Evolutionary conservation across 2,888 invertebrate species (phyloP), one percentile per base, ranked within the genome.

Genomic region (Stegana nigrithorax): DNA sequence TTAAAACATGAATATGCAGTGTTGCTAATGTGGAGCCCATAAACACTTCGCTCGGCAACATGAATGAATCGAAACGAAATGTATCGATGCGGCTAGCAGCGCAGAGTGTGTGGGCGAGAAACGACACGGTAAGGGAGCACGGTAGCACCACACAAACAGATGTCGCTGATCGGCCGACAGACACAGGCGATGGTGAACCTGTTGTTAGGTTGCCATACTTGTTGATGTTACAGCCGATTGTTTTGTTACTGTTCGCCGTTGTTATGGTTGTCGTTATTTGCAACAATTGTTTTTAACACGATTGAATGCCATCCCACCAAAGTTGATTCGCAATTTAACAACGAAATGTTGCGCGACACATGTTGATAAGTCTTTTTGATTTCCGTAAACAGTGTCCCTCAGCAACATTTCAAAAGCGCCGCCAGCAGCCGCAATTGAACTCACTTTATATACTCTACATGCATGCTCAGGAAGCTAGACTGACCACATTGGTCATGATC

Each of bases 1-100:
- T 71, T 72, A 78, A n/a, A n/a, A 81, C 81, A 81, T 81, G 81
- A 81, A 81, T 81, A 81, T 81, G 79, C 81, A 78, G 81, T 77
- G 78, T 81, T 73, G 78, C 81, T 81, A 81, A 81, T 81, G 80
- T 74, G 75, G 79, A 75, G 76, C 78, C 79, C 81, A 77, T 81
- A 81, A 81, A 81, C 81, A 81, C 81, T 81, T 81, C 78, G 69
- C 73, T 69, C 76, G 78, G 78, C 73, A 75, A 74, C 76, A 73
- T 76, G 75, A 78, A 77, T 74, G 73, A 66, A 59, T 53, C 66
- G 64, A 42, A 63, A 62, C 56, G 66, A 64, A 39, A 39, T 25
- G n/a, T n/a, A n/a, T n/a, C n/a, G n/a, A n/a, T n/a, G n/a, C n/a
- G n/a, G n/a, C n/a, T n/a, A 23, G 2, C 19, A 21, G 17, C 29